Percentiles rank a stretch among this genome's conserved stretches.
Conservation (phyloP, 2,113 vertebrate genomes). For the Athene noctua region DNA sequence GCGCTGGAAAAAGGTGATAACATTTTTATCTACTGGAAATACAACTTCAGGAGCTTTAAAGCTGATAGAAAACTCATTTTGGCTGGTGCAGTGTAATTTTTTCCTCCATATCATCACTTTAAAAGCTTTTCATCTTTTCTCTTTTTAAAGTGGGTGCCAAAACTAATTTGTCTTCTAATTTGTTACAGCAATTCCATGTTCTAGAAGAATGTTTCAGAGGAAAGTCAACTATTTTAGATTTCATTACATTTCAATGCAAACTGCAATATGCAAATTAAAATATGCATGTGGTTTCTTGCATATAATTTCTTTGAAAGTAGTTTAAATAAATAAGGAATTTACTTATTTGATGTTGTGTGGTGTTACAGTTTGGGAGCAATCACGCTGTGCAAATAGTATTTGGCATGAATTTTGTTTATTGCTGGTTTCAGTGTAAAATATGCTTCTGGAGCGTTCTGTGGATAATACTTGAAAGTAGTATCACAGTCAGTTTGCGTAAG, state of each 20-base stretch:
- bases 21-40: slow-evolving; percentile 54
- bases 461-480: not conserved
- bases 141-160: slow-evolving; percentile 27
- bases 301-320: not conserved
- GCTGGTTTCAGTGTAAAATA: not conserved
- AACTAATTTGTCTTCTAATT: slow-evolving; percentile 56
- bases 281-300: not conserved
- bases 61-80: slow-evolving; percentile 29
- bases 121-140: slow-evolving; percentile 47
- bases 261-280: not conserved
- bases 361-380: not conserved
- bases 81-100: not conserved
- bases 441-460: not conserved
- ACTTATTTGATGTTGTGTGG: not conserved
- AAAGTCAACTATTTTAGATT: slow-evolving; percentile 19
- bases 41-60: slow-evolving; percentile 34
- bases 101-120: slow-evolving; percentile 22
- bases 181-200: slow-evolving; percentile 17
- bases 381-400: not conserved
- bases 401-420: slow-evolving; percentile 51
- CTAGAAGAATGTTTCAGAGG: not conserved
- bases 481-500: not conserved
- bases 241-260: not conserved
- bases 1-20: slow-evolving; percentile 37
- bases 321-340: not conserved